Evolutionary conservation across 2,888 invertebrate genomes (phyloP).

Genomic region (Adineta ricciae): DNA sequence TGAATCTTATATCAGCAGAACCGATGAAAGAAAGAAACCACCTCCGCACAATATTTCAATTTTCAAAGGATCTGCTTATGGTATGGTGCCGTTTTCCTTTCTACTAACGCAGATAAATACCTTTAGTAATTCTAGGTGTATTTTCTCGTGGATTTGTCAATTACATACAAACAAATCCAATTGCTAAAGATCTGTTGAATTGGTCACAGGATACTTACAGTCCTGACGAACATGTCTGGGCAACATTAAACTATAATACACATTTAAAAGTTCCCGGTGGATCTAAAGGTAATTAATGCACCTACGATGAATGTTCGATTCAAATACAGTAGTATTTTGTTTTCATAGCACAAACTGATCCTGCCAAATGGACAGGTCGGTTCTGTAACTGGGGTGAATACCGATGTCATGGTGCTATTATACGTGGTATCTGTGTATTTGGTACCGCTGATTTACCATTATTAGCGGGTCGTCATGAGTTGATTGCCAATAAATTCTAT

Average conservation of each 20-base stretch:
- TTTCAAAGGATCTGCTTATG: conserved; percentile 31
- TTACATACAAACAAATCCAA: conserved; percentile 38
- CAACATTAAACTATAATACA: conserved; percentile 29
- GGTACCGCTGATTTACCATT: conserved; percentile 23
- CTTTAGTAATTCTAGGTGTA: not conserved
- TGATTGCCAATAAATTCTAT: conserved; percentile 32
- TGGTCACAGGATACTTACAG: conserved; percentile 43
- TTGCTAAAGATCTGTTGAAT: conserved; percentile 38
- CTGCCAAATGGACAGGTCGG: not conserved
- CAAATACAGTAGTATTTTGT: not conserved
- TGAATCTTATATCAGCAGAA: conserved; percentile 29
- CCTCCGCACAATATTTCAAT: conserved; percentile 16
- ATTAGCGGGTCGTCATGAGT: conserved; percentile 22
- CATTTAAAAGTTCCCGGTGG: conserved; percentile 30
- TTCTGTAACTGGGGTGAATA: not conserved
- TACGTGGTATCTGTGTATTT: conserved; percentile 27
- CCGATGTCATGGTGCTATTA: not conserved
- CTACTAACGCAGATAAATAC: not conserved
- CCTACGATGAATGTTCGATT: not conserved
- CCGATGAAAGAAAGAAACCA: not conserved
- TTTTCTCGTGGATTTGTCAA: conserved; percentile 41
- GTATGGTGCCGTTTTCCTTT: not conserved
- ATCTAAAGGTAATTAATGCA: conserved; percentile 3
- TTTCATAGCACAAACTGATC: not conserved
- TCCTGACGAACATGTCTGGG: conserved; percentile 42